These are phyloP conservation scores for Pelobates cultripes DNA, from an alignment of 2,797 vertebrate species.

Conservation along the genomic window DNA sequence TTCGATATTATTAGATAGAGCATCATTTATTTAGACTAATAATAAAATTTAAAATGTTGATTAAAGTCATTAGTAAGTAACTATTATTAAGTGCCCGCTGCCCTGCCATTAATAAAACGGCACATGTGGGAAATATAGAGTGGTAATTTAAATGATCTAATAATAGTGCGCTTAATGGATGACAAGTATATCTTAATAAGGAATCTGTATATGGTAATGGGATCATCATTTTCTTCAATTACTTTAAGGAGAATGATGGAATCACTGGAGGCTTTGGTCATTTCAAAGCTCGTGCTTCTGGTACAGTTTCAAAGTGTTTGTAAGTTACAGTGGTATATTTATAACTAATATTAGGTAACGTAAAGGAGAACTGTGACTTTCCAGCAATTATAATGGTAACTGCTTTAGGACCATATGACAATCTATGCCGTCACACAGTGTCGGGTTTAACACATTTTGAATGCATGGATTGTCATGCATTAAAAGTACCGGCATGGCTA, in stretches of 20 bases:
- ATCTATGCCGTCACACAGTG: too few relatives aligned
- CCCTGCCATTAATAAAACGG: slow-evolving; percentile 1
- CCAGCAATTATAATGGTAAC: too few relatives aligned
- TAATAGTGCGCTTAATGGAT: slow-evolving; percentile 22
- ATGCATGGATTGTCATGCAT: too few relatives aligned
- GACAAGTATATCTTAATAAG: slow-evolving; percentile 20
- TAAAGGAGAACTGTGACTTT: too few relatives aligned
- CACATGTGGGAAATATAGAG: slow-evolving; percentile 11
- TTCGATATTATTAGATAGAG: background rate
- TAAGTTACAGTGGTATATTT: background rate
- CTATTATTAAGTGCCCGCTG: background rate
- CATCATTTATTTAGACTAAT: background rate
- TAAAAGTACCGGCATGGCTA: too few relatives aligned
- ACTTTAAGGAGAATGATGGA: slow-evolving; percentile 20
- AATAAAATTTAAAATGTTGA: slow-evolving; percentile 3
- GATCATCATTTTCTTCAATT: slow-evolving; percentile 37
- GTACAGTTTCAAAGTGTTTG: background rate
- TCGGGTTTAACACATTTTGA: too few relatives aligned
- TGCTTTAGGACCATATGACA: too few relatives aligned
- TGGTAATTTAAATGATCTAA: slow-evolving; percentile 24
- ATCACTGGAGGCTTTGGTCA: background rate
- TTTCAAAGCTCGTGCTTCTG: background rate
- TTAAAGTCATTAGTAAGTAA: background rate
- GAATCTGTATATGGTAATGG: slow-evolving; percentile 34
- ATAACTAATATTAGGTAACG: background rate